These are phyloP conservation scores for Anomalospiza imberbis DNA, from an alignment of 2,797 vertebrate genomes.

Conservation along the genomic window DNA sequence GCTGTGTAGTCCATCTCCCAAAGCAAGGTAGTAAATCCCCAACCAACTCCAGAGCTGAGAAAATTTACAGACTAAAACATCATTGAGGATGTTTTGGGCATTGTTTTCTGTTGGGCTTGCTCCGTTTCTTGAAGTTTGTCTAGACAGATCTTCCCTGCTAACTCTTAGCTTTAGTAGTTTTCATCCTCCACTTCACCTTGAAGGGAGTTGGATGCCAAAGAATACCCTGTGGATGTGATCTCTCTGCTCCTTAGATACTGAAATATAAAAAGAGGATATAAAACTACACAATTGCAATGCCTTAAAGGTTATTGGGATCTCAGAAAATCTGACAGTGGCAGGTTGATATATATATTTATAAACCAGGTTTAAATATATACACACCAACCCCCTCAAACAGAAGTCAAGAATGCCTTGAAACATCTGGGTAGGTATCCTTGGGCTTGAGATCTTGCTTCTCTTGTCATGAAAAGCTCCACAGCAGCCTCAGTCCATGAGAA, in stretches of 20 bases:
- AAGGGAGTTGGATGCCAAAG: background rate
- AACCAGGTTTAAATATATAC: background rate
- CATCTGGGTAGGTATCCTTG: background rate
- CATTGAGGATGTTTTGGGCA: background rate
- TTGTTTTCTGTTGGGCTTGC: background rate
- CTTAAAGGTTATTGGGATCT: background rate
- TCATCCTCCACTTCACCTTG: background rate
- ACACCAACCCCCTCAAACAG: background rate
- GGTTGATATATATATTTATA: background rate
- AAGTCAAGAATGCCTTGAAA: background rate
- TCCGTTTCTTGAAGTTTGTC: background rate
- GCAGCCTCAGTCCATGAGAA: background rate
- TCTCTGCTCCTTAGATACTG: background rate
- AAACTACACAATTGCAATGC: background rate
- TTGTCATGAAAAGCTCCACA: background rate
- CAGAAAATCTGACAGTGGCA: background rate
- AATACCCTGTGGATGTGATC: accelerated
- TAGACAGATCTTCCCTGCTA: background rate
- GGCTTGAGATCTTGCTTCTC: background rate
- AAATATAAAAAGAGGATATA: background rate
- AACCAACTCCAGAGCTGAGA: background rate
- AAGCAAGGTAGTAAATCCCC: background rate
- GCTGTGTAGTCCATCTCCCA: background rate
- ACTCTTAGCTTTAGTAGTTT: background rate
- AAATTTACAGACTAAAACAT: background rate